Conservation (phyloP, 2,888 invertebrate species). For the Deilephila elpenor region DNA sequence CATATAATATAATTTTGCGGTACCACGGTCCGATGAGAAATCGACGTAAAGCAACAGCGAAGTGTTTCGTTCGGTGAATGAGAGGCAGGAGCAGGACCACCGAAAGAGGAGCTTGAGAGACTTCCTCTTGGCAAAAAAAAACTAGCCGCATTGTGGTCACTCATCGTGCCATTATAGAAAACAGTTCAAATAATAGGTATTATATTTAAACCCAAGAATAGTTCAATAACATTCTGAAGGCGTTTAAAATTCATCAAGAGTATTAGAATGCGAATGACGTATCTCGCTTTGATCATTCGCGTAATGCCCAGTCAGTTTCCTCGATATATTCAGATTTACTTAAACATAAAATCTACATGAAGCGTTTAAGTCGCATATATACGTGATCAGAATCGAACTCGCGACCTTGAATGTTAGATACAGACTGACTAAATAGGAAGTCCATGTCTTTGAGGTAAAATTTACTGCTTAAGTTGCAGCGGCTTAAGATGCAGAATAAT, state of each 20-base stretch:
- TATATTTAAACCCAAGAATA: neutral
- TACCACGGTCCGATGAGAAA: no score
- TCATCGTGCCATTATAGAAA: no score
- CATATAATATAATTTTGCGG: no score
- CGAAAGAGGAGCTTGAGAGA: no score
- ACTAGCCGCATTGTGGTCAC: no score
- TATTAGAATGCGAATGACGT: neutral
- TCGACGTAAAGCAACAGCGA: no score
- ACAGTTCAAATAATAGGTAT: neutral
- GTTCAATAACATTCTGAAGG: neutral
- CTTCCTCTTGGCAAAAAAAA: no score
- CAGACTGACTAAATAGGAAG: conserved; percentile 1
- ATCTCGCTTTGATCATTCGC: neutral
- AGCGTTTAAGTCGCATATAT: neutral
- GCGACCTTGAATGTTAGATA: conserved; percentile 1
- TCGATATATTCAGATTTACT: neutral
- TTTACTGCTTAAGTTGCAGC: neutral
- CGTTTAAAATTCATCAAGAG: neutral
- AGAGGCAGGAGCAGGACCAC: no score
- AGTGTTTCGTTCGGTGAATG: no score
- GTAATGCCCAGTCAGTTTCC: conserved; percentile 2
- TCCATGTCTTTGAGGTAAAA: conserved; percentile 9
- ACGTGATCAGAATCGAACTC: conserved; percentile 16
- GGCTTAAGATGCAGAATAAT: neutral
- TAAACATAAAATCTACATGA: conserved; percentile 7